A percentile compares a stretch with the other conserved stretches of the same genome.
phyloP scores from a whole-genome alignment of 1,140 invertebrate genomes.

The Zophobas morio region DNA sequence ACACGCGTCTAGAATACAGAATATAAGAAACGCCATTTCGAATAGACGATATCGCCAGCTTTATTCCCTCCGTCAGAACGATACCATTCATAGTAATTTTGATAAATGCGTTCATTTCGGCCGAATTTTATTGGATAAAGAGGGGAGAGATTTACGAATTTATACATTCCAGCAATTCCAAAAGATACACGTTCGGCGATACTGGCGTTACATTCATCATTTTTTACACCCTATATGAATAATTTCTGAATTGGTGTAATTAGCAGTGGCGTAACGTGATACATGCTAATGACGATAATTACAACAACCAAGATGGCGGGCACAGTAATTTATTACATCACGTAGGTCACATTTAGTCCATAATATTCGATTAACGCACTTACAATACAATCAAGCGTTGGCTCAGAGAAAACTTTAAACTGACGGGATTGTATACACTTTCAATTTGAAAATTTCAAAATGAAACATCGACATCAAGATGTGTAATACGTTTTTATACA shows the following conservation, averaged over 20 bases:
- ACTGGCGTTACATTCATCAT: slow-evolving; percentile 7
- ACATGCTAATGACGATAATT: slow-evolving; percentile 3
- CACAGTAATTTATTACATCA: background rate
- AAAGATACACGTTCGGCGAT: slow-evolving; percentile 11
- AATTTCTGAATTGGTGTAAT: slow-evolving; percentile 15
- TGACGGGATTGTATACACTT: too few species aligned
- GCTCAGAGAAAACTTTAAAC: too few species aligned
- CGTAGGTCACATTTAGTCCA: too few species aligned
- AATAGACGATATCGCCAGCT: slow-evolving; percentile 36
- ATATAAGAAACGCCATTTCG: slow-evolving; percentile 26
- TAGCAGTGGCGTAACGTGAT: background rate
- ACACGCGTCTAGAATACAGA: slow-evolving; percentile 19
- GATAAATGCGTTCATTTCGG: slow-evolving; percentile 41
- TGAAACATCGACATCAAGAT: too few species aligned
- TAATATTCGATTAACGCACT: too few species aligned
- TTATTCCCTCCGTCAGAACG: slow-evolving; percentile 34
- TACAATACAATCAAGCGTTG: too few species aligned
- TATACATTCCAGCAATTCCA: slow-evolving; percentile 24
- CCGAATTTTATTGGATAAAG: slow-evolving; percentile 38
- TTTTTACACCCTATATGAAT: slow-evolving; percentile 22
- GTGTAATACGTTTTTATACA: too few species aligned
- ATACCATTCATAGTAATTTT: slow-evolving; percentile 40
- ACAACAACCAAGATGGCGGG: background rate
- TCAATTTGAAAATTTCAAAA: too few species aligned
- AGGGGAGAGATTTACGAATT: slow-evolving; percentile 34